These are phyloP conservation scores for Tinea semifulvella DNA, from an alignment of 2,888 invertebrate genomes.

Conservation along the genomic window DNA sequence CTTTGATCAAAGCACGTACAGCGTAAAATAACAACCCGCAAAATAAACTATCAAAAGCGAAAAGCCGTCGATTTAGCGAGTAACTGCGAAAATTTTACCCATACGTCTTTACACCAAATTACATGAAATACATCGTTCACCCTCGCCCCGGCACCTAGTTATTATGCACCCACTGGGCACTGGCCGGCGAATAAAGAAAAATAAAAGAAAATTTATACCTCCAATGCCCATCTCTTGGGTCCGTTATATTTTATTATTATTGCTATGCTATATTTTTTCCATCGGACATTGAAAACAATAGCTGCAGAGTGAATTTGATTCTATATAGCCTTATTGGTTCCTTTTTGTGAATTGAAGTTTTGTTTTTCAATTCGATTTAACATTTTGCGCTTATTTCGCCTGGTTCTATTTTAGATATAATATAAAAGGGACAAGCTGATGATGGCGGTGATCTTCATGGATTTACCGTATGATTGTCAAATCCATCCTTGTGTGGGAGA, in stretches of 20 bases:
- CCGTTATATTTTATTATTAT: slow-evolving; percentile 60
- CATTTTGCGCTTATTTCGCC: no score
- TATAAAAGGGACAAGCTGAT: no score
- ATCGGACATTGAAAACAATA: slow-evolving; percentile 31
- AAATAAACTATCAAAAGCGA: neutral
- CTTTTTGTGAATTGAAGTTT: slow-evolving; percentile 4
- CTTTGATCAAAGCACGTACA: no score
- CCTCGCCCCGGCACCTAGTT: slow-evolving; percentile 18
- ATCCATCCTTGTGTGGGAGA: no score
- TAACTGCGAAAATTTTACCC: neutral
- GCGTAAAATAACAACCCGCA: no score
- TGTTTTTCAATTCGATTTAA: no score
- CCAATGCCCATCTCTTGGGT: slow-evolving; percentile 19
- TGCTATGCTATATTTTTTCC: slow-evolving; percentile 34
- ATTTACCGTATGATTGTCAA: no score
- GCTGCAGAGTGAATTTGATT: neutral
- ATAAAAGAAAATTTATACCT: slow-evolving; percentile 27
- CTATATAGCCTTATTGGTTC: slow-evolving; percentile 4
- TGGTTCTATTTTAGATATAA: no score
- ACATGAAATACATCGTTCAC: slow-evolving; percentile 4
- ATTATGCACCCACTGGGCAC: slow-evolving; percentile 28
- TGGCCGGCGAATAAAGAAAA: slow-evolving; percentile 21
- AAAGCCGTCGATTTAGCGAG: neutral
- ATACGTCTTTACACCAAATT: slow-evolving; percentile 13
- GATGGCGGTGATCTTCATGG: no score